Conservation (phyloP, 2,113 vertebrate genomes). For the Mixornis gularis region DNA sequence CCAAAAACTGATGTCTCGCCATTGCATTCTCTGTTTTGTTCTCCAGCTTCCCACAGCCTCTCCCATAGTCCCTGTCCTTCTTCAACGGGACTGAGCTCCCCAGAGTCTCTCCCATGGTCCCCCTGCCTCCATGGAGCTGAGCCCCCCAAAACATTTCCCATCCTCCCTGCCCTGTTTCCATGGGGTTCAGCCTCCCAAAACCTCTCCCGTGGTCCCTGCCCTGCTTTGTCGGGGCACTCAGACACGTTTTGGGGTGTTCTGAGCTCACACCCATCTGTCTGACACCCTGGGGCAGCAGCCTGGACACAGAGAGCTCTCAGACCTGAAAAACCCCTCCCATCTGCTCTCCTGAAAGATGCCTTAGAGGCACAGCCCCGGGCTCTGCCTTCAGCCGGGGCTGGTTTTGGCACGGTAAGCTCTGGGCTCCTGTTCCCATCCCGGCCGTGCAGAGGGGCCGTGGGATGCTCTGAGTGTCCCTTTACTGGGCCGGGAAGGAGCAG, state of each 20-base stretch:
- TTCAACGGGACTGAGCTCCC: neutral
- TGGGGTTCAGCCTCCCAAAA: neutral
- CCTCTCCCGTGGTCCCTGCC: neutral
- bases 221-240: rapidly evolving
- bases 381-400: neutral
- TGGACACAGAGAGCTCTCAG: rapidly evolving
- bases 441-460: neutral
- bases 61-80: neutral
- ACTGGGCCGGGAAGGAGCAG: neutral
- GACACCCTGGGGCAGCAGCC: neutral
- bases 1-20: rapidly evolving
- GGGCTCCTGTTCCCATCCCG: neutral
- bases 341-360: neutral
- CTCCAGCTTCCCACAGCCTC: neutral
- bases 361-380: rapidly evolving
- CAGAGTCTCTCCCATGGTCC: neutral
- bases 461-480: neutral
- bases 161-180: neutral
- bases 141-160: neutral
- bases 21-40: neutral
- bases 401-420: neutral
- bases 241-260: rapidly evolving
- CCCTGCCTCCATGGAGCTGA: neutral
- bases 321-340: rapidly evolving
- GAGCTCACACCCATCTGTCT: rapidly evolving